These are phyloP conservation scores for Cariama cristata DNA, from an alignment of 2,113 vertebrate genomes.

Conservation along the genomic window DNA sequence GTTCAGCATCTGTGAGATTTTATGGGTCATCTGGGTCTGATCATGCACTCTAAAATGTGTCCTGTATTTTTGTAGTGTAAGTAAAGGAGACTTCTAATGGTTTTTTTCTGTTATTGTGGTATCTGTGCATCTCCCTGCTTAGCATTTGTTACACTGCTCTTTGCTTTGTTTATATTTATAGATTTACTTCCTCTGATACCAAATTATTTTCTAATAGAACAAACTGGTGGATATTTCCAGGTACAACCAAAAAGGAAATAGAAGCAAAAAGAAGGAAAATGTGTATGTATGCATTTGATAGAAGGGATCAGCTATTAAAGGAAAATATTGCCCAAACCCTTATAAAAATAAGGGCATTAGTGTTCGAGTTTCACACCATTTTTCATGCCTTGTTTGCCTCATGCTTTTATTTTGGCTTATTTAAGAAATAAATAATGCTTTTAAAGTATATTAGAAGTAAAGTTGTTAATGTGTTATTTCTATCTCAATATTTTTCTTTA, in stretches of 20 bases:
- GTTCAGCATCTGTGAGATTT: conserved; percentile 8
- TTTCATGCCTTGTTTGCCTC: neutral
- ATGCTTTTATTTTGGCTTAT: neutral
- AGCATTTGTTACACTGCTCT: neutral
- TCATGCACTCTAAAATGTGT: neutral
- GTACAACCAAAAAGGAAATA: neutral
- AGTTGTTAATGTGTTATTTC: neutral
- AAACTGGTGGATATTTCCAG: neutral
- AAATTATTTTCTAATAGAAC: neutral
- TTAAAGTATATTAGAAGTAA: neutral
- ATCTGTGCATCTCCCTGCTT: neutral
- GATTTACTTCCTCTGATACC: neutral
- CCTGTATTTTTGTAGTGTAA: neutral
- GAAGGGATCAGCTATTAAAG: neutral
- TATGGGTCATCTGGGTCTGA: conserved; percentile 15
- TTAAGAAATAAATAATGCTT: neutral
- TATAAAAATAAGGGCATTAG: neutral
- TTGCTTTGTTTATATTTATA: neutral
- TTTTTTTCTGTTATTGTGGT: neutral
- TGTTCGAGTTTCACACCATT: neutral
- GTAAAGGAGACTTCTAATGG: neutral
- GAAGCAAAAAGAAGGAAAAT: neutral
- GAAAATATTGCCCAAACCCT: neutral
- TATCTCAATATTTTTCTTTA: neutral
- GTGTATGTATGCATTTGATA: neutral